phyloP scores from a whole-genome alignment of 2,888 invertebrate species.

The Chrysotoxum bicinctum region DNA sequence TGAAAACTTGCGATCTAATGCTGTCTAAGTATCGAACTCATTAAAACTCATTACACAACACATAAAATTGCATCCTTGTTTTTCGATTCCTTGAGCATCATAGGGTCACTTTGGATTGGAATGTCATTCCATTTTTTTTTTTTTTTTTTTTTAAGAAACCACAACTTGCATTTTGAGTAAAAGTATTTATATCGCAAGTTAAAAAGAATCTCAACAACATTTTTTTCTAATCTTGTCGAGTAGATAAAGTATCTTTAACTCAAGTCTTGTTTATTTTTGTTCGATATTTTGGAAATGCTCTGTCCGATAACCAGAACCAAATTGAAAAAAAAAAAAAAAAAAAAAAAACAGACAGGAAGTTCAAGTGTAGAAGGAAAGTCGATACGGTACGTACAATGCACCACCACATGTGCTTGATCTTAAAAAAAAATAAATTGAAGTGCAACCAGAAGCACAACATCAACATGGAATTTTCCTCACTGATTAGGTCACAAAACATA shows the following conservation, averaged over 20 bases:
- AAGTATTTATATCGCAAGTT: neutral
- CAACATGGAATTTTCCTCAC: slow-evolving; percentile 43
- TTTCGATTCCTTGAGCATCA: no score
- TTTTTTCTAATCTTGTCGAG: neutral
- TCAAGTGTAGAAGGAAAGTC: slow-evolving; percentile 52
- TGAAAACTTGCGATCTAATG: no score
- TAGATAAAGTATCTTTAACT: slow-evolving; percentile 21
- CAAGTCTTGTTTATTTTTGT: neutral
- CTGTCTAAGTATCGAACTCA: no score
- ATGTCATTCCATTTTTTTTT: no score
- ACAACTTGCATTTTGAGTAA: no score
- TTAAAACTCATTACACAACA: no score
- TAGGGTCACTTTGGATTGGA: no score
- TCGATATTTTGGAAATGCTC: slow-evolving; percentile 44
- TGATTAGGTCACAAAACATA: slow-evolving; percentile 45
- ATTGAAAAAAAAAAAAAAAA: slow-evolving; percentile 28
- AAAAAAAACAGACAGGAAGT: slow-evolving; percentile 64
- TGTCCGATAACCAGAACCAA: slow-evolving; percentile 37
- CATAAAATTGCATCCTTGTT: no score
- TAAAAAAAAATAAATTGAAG: neutral
- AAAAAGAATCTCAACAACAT: neutral
- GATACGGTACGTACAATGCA: neutral
- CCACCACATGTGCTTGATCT: slow-evolving; percentile 8
- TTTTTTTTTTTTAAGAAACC: no score
- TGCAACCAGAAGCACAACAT: slow-evolving; percentile 8